Evolutionary conservation across 2,888 invertebrate species (phyloP), one percentile per base, ranked within the genome.

Genomic region (Heterodera filipjevi): DNA sequence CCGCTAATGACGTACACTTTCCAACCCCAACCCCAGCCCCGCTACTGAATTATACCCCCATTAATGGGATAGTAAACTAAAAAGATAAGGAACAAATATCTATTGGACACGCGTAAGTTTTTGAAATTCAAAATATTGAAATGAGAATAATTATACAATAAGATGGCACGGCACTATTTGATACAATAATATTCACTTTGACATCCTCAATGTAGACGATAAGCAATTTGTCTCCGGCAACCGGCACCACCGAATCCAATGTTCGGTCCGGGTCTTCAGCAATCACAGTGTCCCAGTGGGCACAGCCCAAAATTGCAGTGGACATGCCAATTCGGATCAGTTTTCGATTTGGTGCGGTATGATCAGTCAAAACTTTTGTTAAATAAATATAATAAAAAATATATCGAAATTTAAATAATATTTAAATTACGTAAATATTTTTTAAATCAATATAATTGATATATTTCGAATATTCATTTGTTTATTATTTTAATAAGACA

Each of bases 131-230:
- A n/a, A n/a, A n/a, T n/a, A n/a, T n/a, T n/a, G n/a, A n/a, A n/a
- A n/a, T n/a, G n/a, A n/a, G n/a, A n/a, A n/a, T n/a, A n/a, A n/a
- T n/a, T n/a, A n/a, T n/a, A n/a, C n/a, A n/a, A n/a, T n/a, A n/a
- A n/a, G n/a, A n/a, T n/a, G n/a, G n/a, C n/a, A n/a, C n/a, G 2
- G n/a, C 66, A 10, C n/a, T 12, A 27, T 10, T 27, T 64, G 30
- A 12, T 12, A 0, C 0, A 39, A 39, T 22, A 1, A 33, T 33
- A 33, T 0, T 8, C 91, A 95, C 95, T 92, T 96, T 96, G 14
- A 97, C 97, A 92, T 98, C 95, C 89, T 94, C 93, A 79, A 97
- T 92, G 89, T 96, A 98, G 89, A 94, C 94, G 53, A 95, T 91
- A 76, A 96, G 92, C 53, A 99, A 91, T 90, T 95, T 94, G 89